Conservation (phyloP, 2,113 vertebrate species). For the Aptenodytes forsteri region DNA sequence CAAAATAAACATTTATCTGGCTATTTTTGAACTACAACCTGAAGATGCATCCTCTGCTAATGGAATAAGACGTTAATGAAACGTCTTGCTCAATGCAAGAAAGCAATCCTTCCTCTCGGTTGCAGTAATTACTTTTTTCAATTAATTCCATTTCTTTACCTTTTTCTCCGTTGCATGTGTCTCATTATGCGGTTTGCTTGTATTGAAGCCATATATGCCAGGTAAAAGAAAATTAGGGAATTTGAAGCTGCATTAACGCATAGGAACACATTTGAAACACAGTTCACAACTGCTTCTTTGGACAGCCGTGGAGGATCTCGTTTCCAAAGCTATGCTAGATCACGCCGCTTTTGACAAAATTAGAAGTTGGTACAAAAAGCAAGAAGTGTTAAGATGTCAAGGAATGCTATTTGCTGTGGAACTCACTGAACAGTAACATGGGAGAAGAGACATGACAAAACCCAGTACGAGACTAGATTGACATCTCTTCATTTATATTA, state of each 20-base stretch:
- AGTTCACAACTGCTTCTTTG: neutral
- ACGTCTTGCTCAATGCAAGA: neutral
- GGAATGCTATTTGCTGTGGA: neutral
- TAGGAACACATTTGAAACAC: neutral
- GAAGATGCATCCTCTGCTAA: neutral
- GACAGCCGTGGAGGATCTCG: neutral
- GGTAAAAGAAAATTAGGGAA: neutral
- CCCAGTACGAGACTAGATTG: accelerated
- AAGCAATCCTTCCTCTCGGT: neutral
- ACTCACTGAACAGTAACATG: neutral
- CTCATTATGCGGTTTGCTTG: neutral
- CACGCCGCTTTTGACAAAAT: neutral
- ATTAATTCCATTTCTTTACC: neutral
- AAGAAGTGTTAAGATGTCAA: neutral
- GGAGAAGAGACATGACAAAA: neutral
- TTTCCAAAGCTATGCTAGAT: neutral
- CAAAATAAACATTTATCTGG: neutral
- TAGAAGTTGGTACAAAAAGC: neutral
- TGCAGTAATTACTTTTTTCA: neutral
- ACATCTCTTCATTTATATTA: neutral
- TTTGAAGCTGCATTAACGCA: neutral
- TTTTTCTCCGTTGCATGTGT: neutral
- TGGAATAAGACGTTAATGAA: neutral
- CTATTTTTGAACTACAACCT: neutral
- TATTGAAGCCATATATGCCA: neutral